phyloP scores from a whole-genome alignment of 2,888 invertebrate species.

The Protophormia terraenovae region DNA sequence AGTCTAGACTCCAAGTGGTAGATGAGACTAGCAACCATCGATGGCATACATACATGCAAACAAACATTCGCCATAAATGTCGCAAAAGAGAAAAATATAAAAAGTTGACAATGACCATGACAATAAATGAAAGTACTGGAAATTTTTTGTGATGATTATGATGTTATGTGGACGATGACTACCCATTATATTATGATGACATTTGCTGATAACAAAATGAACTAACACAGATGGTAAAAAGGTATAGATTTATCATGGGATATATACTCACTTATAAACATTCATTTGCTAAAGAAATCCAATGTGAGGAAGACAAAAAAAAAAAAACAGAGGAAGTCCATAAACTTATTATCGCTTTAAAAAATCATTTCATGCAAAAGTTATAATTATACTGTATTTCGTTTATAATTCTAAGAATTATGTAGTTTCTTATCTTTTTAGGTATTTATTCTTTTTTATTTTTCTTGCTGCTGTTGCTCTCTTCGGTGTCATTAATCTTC shows the following conservation, averaged over 20 bases:
- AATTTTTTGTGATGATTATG: constrained; percentile 7
- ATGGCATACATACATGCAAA: constrained; percentile 33
- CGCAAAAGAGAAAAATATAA: background rate
- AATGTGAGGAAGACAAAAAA: background rate
- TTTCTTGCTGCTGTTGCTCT: background rate
- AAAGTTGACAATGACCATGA: constrained; percentile 36
- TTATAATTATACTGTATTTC: constrained; percentile 36
- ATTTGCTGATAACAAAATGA: constrained; percentile 25
- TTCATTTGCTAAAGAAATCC: background rate
- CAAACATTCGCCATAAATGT: background rate
- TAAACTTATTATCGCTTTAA: constrained; percentile 10
- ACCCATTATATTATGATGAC: constrained; percentile 28
- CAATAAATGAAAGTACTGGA: constrained; percentile 17
- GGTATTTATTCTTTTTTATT: background rate
- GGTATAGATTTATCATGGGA: constrained; percentile 14
- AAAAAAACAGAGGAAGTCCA: constrained; percentile 21
- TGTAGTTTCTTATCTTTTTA: background rate
- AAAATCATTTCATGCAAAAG: constrained; percentile 2
- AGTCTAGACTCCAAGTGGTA: constrained; percentile 49
- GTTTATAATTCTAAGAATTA: constrained; percentile 31
- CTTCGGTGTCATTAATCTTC: constrained; percentile 62
- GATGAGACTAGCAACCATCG: constrained; percentile 38
- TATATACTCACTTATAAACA: background rate
- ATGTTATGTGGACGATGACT: constrained; percentile 2
- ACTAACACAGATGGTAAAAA: background rate